These are phyloP conservation scores for Daphoenositta chrysoptera DNA, from an alignment of 2,113 vertebrate genomes.

Conservation along the genomic window DNA sequence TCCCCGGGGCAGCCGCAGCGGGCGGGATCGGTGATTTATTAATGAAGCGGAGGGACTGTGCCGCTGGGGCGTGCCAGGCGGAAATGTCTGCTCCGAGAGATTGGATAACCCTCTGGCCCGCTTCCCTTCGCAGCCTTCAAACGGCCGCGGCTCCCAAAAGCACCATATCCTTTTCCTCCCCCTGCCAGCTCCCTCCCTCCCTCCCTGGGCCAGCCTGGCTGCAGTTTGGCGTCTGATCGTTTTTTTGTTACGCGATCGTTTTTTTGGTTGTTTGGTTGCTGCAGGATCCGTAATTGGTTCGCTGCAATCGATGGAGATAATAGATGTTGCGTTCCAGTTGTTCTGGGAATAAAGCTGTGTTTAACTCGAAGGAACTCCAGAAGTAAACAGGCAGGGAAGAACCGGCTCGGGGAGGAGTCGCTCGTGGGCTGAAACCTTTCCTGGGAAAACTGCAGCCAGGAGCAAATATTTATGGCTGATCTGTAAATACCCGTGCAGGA, in stretches of 20 bases:
- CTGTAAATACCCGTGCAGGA: not conserved
- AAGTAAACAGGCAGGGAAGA: not conserved
- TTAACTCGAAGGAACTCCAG: not conserved
- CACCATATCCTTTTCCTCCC: slow-evolving; percentile 38
- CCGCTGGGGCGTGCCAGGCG: slow-evolving; percentile 64
- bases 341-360: not conserved
- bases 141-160: slow-evolving; percentile 13
- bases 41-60: slow-evolving; percentile 55
- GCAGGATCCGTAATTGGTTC: not conserved
- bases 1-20: not conserved
- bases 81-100: slow-evolving; percentile 82
- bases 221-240: not conserved
- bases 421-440: not conserved
- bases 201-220: not conserved
- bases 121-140: slow-evolving; percentile 41
- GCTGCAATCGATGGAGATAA: not conserved
- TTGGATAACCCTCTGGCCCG: slow-evolving; percentile 68
- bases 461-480: slow-evolving; percentile 30
- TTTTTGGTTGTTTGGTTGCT: not conserved
- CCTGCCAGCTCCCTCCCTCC: not conserved
- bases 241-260: no score
- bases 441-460: not conserved
- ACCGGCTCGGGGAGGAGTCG: not conserved
- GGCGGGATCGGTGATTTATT: slow-evolving; percentile 76
- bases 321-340: not conserved